Base-by-base conservation (phyloP, 2,797 vertebrate genomes). In the Notolepis coatsorum region DNA sequence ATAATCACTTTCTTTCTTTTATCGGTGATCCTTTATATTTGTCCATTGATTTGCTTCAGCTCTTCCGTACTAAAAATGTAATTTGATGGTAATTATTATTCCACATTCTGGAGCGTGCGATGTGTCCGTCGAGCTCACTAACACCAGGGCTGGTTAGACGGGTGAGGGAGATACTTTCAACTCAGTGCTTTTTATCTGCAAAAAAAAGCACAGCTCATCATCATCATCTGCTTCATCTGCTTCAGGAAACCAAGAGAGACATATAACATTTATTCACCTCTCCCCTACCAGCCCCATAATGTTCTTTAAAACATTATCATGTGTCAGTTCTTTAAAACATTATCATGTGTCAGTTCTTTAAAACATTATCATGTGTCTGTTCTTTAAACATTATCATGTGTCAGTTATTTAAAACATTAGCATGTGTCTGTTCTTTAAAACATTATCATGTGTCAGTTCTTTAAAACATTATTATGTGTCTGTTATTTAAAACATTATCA, bases 131-230 rank as follows among this genome's bases (percentile, higher is more conserved):
- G 31, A 30, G 70, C 70, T 57, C 57, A 61, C 75, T 72, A 79
- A 81, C 80, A 84, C 82, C 73, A 82, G 70, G 52, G 67, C 25
- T 64, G 49, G 38, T 73, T 5, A 56, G 69, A 65, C 80, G 81
- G 80, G 81, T 86, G 81, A n/a, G n/a, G 84, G 64, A 62, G 61
- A 71, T 8, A 43, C 56, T 41, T n/a, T 41, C 13, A 78, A 73
- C 53, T 70, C 35, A 6, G 51, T 68, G 58, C 15, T 47, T 30
- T 38, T 30, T 38, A 68, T 73, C 33, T 53, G 65, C 38, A 31
- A 52, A 70, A 67, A 66, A 46, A n/a, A n/a, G n/a, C n/a, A n/a
- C n/a, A n/a, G n/a, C n/a, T n/a, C 2, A 49, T 75, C 63, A 37
- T 12, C 35, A 37, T n/a, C n/a, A n/a, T n/a, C n/a, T n/a, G n/a